Base-by-base conservation (phyloP, 2,888 invertebrate species). In the Amphipyra tragopoginis region DNA sequence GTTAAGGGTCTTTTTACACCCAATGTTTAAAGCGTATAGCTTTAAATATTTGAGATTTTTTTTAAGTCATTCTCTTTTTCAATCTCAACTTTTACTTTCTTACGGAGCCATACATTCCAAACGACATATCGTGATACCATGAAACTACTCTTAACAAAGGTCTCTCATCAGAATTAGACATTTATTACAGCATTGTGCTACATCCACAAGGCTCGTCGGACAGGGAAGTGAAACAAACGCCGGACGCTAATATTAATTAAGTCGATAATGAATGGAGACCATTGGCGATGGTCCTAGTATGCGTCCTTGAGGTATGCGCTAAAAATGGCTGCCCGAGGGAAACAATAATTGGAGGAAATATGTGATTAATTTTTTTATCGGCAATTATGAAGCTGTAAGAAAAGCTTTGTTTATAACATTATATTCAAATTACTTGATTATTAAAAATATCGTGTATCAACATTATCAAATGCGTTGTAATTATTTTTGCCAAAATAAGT, bases 141-240 rank as follows among this genome's bases (percentile, higher is more conserved):
- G 91, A 83, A 87, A 61, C 65, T 80, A 55, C 72, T 56, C 77
- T 40, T 53, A 44, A 34, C 76, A 80, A 81, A 87, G 86, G 88
- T 86, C 87, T 88, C 86, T 85, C 88, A 86, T 89, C 90, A 89
- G 89, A 90, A 86, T 86, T 86, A 89, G 89, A 91, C 90, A 86
- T 93, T 91, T 92, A 93, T 91, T 89, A 86, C 88, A 87, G 90
- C 86, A 92, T 93, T 93, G 93, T 93, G 86, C 86, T 83, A 81
- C 84, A 85, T 80, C 79, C 80, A 79, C 89, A 89, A 92, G 90
- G 89, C 85, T 85, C 82, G 67, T 59, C 79, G 76, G 80, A 91
- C 88, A 76, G 89, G 94, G 94, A 94, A 94, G 90, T 86, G 76
- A 86, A 87, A 94, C 94, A 94, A 94, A 93, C 88, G 87, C 88